Base-by-base conservation (phyloP, 2,888 invertebrate species). In the Drosophila incognita region DNA sequence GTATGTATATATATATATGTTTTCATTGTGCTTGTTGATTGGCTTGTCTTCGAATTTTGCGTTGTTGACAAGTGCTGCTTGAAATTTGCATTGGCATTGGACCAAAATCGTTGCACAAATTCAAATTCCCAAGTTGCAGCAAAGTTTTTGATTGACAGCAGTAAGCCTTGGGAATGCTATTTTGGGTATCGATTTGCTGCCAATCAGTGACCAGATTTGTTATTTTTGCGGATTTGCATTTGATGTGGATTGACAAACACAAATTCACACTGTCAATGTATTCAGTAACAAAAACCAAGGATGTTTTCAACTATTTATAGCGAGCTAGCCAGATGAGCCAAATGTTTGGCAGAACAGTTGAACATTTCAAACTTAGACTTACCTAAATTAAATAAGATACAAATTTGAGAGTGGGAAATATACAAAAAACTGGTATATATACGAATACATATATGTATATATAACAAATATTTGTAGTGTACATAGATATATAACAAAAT, bases 71-170 rank as follows among this genome's bases (percentile, higher is more conserved):
- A 67, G 57, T 54, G 57, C 56, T 66, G 46, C 67, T 63, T 48
- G 56, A 46, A 49, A 61, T 72, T 80, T 51, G 89, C 58, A 36
- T 58, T 76, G 70, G 42, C 72, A 76, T 64, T 71, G 62, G 58
- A 51, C 53, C 67, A 33, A 70, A 83, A 65, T 83, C 64, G 65
- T 57, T 79, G 69, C 67, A 69, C 58, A 51, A 81, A 85, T 79
- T 79, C 82, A 63, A 71, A 78, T 81, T 56, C 5, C 10, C 4
- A 38, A 40, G 10, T 49, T 68, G 62, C 72, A 71, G 65, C 54
- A 69, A 57, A 62, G 70, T 66, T 58, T 58, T 61, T 83, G 90
- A 83, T 89, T 83, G 83, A 72, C 88, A 82, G 24, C 46, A 35
- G 54, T 36, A 59, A 74, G 56, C 83, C 74, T 76, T 79, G 86